Evolutionary conservation across 2,797 vertebrate genomes (phyloP), one percentile per base, ranked within the genome.

Genomic region (Phyllotis vaccarum): DNA sequence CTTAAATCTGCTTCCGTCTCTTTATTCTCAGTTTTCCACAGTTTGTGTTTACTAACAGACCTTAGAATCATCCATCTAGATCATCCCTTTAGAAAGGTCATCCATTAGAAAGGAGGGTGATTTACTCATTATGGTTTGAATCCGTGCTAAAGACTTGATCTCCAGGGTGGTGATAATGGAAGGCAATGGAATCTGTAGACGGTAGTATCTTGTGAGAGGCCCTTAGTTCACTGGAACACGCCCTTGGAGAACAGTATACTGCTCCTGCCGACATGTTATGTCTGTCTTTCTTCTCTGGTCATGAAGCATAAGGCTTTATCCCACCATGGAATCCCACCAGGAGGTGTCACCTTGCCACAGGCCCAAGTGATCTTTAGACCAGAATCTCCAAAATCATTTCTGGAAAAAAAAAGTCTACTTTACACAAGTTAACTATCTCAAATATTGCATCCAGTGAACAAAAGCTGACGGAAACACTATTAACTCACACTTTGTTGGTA

Each of bases 401-500:
- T 66, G 34, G 37, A 90, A 86, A 22, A 31, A 40, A 17, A 37
- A 70, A 19, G 43, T 83, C 75, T 90, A 46, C 52, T 79, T 24
- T 49, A 72, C 68, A 6, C 52, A 62, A 72, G 29, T 64, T 91
- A 62, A 86, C 78, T 72, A 8, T 86, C 60, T 90, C 24, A 2
- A 54, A 4, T 68, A 68, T 37, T 37, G 68, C n/a, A 64, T 21
- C 68, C 40, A 72, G 29, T 16, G 29, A 72, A 12, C 12, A 58
- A 43, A 68, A 29, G 21, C 52, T 83, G 37, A 46, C 86, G 49
- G 64, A 46, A 80, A 79, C 6, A 62, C 10, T 64, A 74, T 52
- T 81, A 85, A 54, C 75, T 93, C 90, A 27, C 7, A 89, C 10
- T 92, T 92, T 94, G 64, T 79, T 88, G 78, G 52, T 66, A 82